Base-by-base conservation (phyloP, 2,888 invertebrate genomes). In the Drosophila koepferae region DNA sequence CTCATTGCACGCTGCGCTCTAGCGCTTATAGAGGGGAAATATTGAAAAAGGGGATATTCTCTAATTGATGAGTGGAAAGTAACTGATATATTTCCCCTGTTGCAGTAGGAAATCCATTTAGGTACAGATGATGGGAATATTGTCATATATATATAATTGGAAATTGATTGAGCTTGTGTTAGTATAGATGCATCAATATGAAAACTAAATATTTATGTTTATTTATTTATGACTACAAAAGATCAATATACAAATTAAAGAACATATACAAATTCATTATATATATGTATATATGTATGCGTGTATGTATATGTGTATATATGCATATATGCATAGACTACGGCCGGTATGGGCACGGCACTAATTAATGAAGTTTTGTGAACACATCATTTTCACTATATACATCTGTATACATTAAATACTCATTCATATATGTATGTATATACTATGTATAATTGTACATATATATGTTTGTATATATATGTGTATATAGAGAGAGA, bases 221-320 rank as follows among this genome's bases (percentile, higher is more conserved):
- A 74, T 85, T 85, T 85, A 85, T 89, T 89, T 84, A 75, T 83
- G 89, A 74, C 84, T 86, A 81, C 79, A 73, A 86, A 89, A 85
- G 83, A 89, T 86, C 81, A 83, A 89, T 89, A 84, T 89, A 85
- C 87, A 85, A 89, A 89, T 86, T 86, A 86, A 81, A 86, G 81
- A 87, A 83, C 87, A 85, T 89, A 86, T 83, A 85, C 84, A 85
- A 89, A 81, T 84, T 87, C 68, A 76, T 65, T 63, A 73, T 77
- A 80, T 68, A 77, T 70, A 54, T 54, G 20, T 20, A 18, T 34
- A 31, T 61, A 68, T 73, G 76, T 65, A 76, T 66, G 5, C 34
- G 28, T 28, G 23, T 7, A 23, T 7, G 16, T 2, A 48, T 49
- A 31, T 49, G 7, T 34, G 3, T 48, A 48, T 48, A 48, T 31